Percentiles rank a stretch among this genome's conserved stretches.
Conservation (phyloP, 2,113 vertebrate species). For the Macaca nemestrina region DNA sequence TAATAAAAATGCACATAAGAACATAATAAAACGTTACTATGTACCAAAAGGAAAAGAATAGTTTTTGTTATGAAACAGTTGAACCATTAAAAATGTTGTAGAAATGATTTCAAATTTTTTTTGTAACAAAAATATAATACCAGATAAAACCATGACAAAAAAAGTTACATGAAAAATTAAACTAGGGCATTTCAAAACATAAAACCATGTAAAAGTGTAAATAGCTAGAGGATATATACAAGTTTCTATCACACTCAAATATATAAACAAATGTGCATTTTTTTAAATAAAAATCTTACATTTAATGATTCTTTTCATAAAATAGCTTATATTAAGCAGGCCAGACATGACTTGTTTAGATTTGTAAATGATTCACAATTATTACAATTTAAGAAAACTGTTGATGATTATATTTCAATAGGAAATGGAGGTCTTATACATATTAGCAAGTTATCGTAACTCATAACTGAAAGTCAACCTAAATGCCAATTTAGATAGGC, state of each 20-base stretch:
- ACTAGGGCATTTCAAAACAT: neutral
- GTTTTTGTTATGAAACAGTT: conserved; percentile 73
- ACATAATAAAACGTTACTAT: conserved; percentile 79
- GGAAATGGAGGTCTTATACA: neutral
- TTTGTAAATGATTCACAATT: neutral
- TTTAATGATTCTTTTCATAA: neutral
- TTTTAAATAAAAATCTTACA: neutral
- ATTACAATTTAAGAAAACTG: neutral
- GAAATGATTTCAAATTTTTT: conserved; percentile 33
- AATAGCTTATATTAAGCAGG: neutral
- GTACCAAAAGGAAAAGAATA: conserved; percentile 77
- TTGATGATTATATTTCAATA: neutral
- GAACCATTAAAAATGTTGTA: conserved; percentile 57
- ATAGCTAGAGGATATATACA: neutral
- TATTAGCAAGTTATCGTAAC: neutral
- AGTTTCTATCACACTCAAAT: neutral
- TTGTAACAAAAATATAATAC: conserved; percentile 28
- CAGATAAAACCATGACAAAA: conserved; percentile 38
- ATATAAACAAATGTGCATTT: neutral
- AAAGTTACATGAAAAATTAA: conserved; percentile 28
- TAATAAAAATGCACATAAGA: conserved; percentile 81
- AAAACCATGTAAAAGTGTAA: neutral
- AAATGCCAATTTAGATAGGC: neutral
- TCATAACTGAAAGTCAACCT: neutral
- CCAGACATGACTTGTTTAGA: neutral